These are phyloP conservation scores for Muscicapa adusta DNA, from an alignment of 2,113 vertebrate genomes.

Conservation along the genomic window DNA sequence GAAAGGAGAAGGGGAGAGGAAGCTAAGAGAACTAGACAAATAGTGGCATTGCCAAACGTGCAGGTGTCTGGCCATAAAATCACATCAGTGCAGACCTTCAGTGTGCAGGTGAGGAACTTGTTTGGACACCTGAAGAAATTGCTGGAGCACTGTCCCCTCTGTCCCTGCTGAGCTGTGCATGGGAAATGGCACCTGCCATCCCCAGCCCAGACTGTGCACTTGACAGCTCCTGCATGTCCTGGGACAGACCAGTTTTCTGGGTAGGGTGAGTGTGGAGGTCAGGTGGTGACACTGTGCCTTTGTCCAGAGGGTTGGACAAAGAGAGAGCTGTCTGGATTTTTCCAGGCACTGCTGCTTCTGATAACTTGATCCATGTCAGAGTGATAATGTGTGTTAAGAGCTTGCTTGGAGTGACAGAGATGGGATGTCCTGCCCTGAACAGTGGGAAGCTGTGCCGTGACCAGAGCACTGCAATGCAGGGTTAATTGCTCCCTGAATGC, in stretches of 20 bases:
- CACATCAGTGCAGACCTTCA: background rate
- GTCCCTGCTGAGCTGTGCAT: background rate
- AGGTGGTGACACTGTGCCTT: background rate
- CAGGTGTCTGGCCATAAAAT: background rate
- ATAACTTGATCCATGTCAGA: background rate
- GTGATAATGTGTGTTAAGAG: fast-evolving
- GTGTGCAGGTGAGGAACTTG: background rate
- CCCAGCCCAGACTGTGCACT: background rate
- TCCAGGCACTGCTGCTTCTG: background rate
- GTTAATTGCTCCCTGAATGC: background rate
- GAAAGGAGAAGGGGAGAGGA: background rate
- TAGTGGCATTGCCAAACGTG: background rate
- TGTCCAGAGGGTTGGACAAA: background rate
- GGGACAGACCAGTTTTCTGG: background rate
- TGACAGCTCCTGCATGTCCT: background rate
- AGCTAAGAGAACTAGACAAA: background rate
- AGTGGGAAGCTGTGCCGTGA: background rate
- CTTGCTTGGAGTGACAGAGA: background rate
- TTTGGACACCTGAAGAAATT: background rate
- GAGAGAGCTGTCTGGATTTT: background rate
- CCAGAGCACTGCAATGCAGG: background rate
- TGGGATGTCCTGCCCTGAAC: background rate
- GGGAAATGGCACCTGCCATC: background rate
- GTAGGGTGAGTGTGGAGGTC: fast-evolving
- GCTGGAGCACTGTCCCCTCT: background rate